Base-by-base conservation (phyloP, 2,113 vertebrate species). In the Lontra canadensis region DNA sequence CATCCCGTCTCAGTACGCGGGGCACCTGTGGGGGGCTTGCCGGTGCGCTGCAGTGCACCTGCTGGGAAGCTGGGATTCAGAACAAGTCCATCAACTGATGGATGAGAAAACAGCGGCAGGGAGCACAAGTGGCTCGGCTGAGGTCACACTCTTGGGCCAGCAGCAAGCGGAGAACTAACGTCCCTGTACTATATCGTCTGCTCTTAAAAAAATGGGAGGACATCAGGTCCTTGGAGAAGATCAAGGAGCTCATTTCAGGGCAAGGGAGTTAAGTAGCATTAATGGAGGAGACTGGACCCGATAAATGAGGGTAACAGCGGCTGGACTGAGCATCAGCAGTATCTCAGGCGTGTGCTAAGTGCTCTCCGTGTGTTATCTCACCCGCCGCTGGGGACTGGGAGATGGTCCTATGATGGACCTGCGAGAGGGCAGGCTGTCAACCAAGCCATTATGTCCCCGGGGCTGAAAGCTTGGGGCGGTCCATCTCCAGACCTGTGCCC, bases 31-130 rank as follows among this genome's bases (percentile, higher is more conserved):
- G 17, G 34, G n/a, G 25, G 14, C 31, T 26, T n/a, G 15, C 20
- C 8, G 0, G 1, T 0, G 20, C 8, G 17, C 59, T 1, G 2
- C 39, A 23, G 59, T 57, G 42, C 21, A 4, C 39, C 57, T 42
- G 9, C 8, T n/a, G 34, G 59, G 55, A 85, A 26, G n/a, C 4
- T 69, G 73, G 7, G 25, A 34, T n/a, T 42, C 91, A 47, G 36
- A 85, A 42, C 31, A 36, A 55, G 73, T 47, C 86, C 86, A 57
- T 85, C 26, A 3, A 6, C 2, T 49, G 82, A 80, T 23, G 52
- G 42, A 90, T 42, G 31, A 71, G 69, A 88, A 95, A 79, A 78
- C 80, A 96, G 91, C 63, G 42, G 11, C 52, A 18, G 78, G 59
- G 23, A 92, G 39, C 65, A 59, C 36, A 74, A 26, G 42, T 31